These are phyloP conservation scores for Cryptoblepharus egeriae DNA, from an alignment of 2,797 vertebrate genomes.

Conservation along the genomic window DNA sequence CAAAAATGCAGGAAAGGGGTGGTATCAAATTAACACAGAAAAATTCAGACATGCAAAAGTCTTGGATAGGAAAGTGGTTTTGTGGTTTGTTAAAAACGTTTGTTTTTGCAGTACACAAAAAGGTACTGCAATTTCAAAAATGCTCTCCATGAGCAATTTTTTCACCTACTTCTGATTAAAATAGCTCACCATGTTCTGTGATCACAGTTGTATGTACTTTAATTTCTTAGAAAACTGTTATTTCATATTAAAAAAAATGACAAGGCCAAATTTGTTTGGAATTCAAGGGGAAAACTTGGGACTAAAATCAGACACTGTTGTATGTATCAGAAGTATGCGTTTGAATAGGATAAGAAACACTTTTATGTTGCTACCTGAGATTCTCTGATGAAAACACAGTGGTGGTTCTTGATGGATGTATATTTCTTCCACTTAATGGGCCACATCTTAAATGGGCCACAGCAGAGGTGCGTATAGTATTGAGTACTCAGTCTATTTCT, in stretches of 20 bases:
- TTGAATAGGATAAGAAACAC: neutral
- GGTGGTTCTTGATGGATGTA: neutral
- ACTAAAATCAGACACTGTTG: neutral
- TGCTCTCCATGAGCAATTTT: conserved; percentile 3
- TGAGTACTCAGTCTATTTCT: too few relatives aligned
- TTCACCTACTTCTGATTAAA: conserved; percentile 28
- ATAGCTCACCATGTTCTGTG: conserved; percentile 19
- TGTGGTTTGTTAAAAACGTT: conserved; percentile 23
- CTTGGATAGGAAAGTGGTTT: neutral
- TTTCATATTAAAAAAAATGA: conserved; percentile 8
- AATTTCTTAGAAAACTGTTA: conserved; percentile 2
- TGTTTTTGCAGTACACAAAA: conserved; percentile 1
- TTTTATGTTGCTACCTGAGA: neutral
- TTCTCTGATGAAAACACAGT: neutral
- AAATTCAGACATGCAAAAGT: conserved; percentile 10
- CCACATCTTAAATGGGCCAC: neutral
- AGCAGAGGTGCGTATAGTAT: neutral
- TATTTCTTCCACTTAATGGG: neutral
- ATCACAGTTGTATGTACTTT: neutral
- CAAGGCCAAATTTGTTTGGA: conserved; percentile 11
- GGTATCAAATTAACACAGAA: conserved; percentile 19
- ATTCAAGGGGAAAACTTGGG: conserved; percentile 4
- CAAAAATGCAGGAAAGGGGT: conserved; percentile 9
- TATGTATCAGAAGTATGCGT: neutral
- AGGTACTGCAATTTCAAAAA: neutral